Base-by-base conservation (phyloP, 2,113 vertebrate genomes). In the Nerophis lumbriciformis region DNA sequence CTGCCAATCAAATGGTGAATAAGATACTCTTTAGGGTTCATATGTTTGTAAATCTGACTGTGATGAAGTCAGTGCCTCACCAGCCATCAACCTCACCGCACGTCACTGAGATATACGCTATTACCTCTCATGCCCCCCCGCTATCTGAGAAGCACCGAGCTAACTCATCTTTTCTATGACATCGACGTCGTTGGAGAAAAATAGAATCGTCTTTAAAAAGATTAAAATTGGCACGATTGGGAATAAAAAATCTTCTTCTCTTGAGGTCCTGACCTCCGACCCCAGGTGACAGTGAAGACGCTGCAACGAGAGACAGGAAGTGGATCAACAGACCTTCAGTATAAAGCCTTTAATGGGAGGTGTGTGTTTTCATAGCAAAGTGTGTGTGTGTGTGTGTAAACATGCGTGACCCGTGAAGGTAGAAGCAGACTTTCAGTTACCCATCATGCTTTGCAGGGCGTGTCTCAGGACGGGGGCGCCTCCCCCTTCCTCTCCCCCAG, bases 401-500 rank as follows among this genome's bases (percentile, higher is more conserved):
- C 10, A 45, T 11, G 12, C 12, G 11, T 45, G 42, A 45, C 38
- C 38, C 38, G 38, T 39, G 38, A 9, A 42, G 28, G 28, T 28
- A 28, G 28, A 28, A 28, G 28, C 16, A 53, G 35, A 35, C 9
- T 38, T 55, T 15, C 5, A 38, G 8, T 16, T 55, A 55, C 54
- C 54, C 37, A 56, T 56, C 54, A 42, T 39, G 15, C 54, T 39
- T n/a, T n/a, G 8, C 9, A 38, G 37, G 15, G 4, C 7, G 13
- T 47, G 6, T 13, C 58, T 36, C 28, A 59, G 1, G 19, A 48
- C 4, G 28, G 21, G 28, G 42, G 5, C 19, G 6, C 28, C 2
- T 94, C 94, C 69, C 94, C 92, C 51, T 35, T 59, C 6, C 57
- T 48, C 87, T 97, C 95, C 44, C 96, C 96, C 75, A 98, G 75